Evolutionary conservation across 2,797 vertebrate genomes (phyloP).

Genomic region (Decapterus maruadsi): DNA sequence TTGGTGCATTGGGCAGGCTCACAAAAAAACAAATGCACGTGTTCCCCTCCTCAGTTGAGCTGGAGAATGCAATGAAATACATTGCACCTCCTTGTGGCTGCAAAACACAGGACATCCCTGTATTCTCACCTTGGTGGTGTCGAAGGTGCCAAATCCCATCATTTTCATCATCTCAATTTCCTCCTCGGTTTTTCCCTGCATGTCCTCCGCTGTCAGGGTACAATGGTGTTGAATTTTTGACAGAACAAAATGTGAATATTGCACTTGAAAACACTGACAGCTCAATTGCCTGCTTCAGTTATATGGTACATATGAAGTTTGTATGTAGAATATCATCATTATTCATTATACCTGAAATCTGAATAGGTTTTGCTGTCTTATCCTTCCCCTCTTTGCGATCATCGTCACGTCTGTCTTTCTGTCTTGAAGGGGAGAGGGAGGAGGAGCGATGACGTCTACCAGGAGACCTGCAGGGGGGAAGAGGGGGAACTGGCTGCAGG

Average conservation of each 20-base stretch:
- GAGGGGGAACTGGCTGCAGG: constrained; percentile 29
- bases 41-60: not conserved
- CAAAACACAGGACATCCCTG: not conserved
- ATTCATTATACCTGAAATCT: constrained; percentile 90
- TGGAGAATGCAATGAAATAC: not conserved
- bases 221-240: not conserved
- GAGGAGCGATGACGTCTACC: constrained; percentile 89
- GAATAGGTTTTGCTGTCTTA: constrained; percentile 86
- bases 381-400: constrained; percentile 92
- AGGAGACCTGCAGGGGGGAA: constrained; percentile 86
- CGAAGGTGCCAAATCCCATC: constrained; percentile 94
- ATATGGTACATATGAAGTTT: not conserved
- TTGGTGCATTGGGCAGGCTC: not conserved
- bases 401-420: constrained; percentile 92
- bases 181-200: constrained; percentile 96
- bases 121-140: constrained; percentile 91
- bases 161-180: constrained; percentile 99
- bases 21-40: not conserved
- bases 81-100: constrained; percentile 78
- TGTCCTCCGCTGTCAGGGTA: constrained; percentile 88
- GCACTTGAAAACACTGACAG: not conserved
- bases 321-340: not conserved
- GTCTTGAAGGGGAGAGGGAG: constrained; percentile 88
- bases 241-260: not conserved
- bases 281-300: too few species aligned